Base-by-base conservation (phyloP, 2,113 vertebrate genomes). In the Amazona vittata region DNA sequence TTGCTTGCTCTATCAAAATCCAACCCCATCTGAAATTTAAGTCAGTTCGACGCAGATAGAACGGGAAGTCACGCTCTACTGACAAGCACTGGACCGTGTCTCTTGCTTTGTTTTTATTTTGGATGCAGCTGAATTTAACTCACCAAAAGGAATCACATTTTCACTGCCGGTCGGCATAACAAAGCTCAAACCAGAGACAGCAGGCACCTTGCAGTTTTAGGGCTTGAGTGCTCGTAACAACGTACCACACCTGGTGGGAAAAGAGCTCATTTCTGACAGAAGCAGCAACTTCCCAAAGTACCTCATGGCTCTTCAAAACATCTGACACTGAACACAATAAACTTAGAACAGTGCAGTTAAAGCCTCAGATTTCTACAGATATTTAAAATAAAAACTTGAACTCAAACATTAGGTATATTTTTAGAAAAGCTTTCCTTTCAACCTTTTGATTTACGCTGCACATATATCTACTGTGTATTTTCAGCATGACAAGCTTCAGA, bases 71-170 rank as follows among this genome's bases (percentile, higher is more conserved):
- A 86, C 0, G 7, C 94, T 94, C 94, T 73, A 84, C 81, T 87
- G 90, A 29, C 63, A 53, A 65, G 90, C 25, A 2, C 75, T n/a
- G 74, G 46, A 89, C 65, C 5, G 1, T 46, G 67, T 60, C 91
- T 92, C 79, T 88, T 2, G 25, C 80, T 86, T 86, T 94, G 83
- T 81, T 93, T 93, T 79, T 8, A 73, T 63, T 57, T 50, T 60
- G 83, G 77, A 63, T 46, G 74, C 11, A 59, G 50, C 76, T 44
- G 90, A 57, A 75, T 86, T 83, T 65, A 83, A 16, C 79, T 82
- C 35, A n/a, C 41, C 49, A 25, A 84, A 86, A 73, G 17, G n/a
- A 78, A 87, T 52, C 44, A 3, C 13, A 55, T 69, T 94, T 92
- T 68, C 70, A 37, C 6, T 44, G 77, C 57, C 62, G 52, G 33